Evolutionary conservation across 2,888 invertebrate genomes (phyloP).

Genomic region (Nineta flava): DNA sequence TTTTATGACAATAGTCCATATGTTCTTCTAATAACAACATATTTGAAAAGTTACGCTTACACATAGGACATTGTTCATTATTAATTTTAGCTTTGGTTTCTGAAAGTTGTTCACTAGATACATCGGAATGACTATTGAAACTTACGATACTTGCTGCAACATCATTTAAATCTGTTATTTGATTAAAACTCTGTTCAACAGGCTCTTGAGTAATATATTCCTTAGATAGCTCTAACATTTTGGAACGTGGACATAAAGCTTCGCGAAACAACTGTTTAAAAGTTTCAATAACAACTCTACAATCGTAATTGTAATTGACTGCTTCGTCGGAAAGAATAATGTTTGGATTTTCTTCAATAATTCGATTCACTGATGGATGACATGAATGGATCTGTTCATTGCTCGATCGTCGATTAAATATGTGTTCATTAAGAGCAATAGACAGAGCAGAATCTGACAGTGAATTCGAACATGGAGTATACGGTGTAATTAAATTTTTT

Average conservation of each 20-base stretch:
- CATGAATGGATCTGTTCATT: too few species aligned
- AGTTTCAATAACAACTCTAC: neutral
- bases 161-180: too few species aligned
- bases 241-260: neutral
- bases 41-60: neutral
- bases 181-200: too few species aligned
- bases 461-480: too few species aligned
- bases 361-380: neutral
- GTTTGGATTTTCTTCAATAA: neutral
- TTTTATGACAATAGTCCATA: neutral
- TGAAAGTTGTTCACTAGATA: neutral
- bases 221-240: neutral
- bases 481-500: too few species aligned
- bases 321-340: neutral
- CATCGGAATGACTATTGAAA: too few species aligned
- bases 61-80: neutral
- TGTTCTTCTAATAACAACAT: neutral
- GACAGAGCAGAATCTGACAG: too few species aligned
- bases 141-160: too few species aligned
- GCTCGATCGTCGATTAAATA: too few species aligned
- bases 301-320: neutral
- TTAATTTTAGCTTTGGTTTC: neutral
- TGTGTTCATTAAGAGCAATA: too few species aligned
- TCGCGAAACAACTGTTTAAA: neutral
- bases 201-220: neutral